A percentile compares a stretch with the other conserved stretches of the same genome.
Evolutionary conservation across 2,888 invertebrate species (phyloP).

Genomic region (Aelia acuminata): DNA sequence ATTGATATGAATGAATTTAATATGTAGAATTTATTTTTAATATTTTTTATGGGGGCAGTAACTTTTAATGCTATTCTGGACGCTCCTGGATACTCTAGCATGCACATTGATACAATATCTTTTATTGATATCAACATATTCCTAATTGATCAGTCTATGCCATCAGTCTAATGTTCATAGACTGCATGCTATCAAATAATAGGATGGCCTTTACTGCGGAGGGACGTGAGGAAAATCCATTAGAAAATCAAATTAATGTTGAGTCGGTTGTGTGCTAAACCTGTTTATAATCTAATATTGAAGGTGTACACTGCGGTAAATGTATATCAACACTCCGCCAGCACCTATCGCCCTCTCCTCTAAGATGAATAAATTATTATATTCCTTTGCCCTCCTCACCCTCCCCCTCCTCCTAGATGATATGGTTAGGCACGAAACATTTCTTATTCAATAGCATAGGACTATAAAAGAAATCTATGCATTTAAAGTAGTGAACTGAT

Average conservation of each 20-base stretch:
- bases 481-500: not conserved
- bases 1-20: too few relatives aligned
- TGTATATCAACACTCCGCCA: slow-evolving; percentile 37
- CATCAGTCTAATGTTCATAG: not conserved
- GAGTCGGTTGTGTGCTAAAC: not conserved
- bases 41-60: too few relatives aligned
- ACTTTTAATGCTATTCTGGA: too few relatives aligned
- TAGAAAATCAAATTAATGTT: slow-evolving; percentile 31
- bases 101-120: too few relatives aligned
- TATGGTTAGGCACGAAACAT: not conserved
- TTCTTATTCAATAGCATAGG: not conserved
- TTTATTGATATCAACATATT: too few relatives aligned
- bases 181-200: not conserved
- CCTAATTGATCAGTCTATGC: too few relatives aligned
- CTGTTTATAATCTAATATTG: slow-evolving; percentile 28
- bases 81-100: too few relatives aligned
- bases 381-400: not conserved
- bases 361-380: not conserved
- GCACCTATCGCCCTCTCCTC: not conserved
- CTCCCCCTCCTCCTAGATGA: not conserved
- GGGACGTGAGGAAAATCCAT: not conserved
- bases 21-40: too few relatives aligned
- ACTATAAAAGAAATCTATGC: not conserved
- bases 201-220: not conserved
- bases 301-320: slow-evolving; percentile 32